These are phyloP conservation scores for Bucco capensis DNA, from an alignment of 2,113 vertebrate genomes.

Conservation along the genomic window DNA sequence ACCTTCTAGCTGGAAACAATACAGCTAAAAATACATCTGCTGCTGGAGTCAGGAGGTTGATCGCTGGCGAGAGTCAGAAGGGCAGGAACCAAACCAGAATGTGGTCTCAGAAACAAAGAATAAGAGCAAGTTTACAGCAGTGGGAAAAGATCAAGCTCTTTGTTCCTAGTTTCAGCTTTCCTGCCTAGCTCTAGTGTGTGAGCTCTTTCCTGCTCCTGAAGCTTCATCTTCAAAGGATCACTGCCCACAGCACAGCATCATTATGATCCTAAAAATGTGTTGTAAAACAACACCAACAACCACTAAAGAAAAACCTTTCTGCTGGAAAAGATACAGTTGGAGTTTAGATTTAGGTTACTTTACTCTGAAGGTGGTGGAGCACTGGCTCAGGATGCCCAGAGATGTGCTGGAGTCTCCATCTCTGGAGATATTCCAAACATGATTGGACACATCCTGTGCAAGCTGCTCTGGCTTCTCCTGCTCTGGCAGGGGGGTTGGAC, in stretches of 20 bases:
- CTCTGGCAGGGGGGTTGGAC: too few species aligned
- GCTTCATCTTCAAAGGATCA: not conserved
- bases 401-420: too few species aligned
- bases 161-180: not conserved
- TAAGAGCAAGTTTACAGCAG: not conserved
- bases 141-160: not conserved
- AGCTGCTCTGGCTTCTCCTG: too few species aligned
- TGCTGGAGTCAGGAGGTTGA: slow-evolving; percentile 46
- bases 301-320: not conserved
- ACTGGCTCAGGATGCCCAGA: too few species aligned
- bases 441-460: too few species aligned
- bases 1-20: slow-evolving; percentile 26
- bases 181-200: not conserved
- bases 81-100: slow-evolving; percentile 21
- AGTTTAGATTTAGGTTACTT: too few species aligned
- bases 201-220: not conserved
- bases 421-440: too few species aligned
- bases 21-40: slow-evolving; percentile 54
- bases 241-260: not conserved
- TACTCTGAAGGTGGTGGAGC: too few species aligned
- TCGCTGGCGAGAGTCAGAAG: not conserved
- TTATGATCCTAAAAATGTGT: not conserved
- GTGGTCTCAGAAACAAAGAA: not conserved
- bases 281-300: not conserved
- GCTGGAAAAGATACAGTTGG: too few species aligned